Percentiles rank a stretch among this genome's conserved stretches.
phyloP scores from a whole-genome alignment of 1,140 invertebrate genomes.

The Lethrus apterus region DNA sequence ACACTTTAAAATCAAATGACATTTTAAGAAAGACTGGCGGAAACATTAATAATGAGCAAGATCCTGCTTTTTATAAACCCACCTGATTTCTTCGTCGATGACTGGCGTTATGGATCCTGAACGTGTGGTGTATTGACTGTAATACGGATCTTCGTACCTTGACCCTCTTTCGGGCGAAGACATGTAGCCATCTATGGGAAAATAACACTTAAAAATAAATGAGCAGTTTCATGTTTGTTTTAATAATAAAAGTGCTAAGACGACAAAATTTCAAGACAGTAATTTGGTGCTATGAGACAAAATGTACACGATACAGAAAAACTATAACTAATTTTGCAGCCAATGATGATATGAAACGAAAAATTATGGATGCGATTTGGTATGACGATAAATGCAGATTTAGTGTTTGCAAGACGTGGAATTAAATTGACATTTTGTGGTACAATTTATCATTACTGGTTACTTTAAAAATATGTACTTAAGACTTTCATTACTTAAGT shows the following conservation, averaged over 20 bases:
- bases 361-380: too few species aligned
- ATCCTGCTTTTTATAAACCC: slow-evolving; percentile 24
- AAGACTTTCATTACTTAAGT: too few species aligned
- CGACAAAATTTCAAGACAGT: slow-evolving; percentile 1
- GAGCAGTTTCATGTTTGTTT: slow-evolving; percentile 2
- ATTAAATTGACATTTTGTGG: too few species aligned
- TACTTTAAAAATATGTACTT: too few species aligned
- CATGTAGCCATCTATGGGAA: slow-evolving; percentile 66
- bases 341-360: slow-evolving; percentile 7
- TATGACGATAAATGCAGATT: too few species aligned
- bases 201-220: slow-evolving; percentile 36
- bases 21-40: too few species aligned
- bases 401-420: too few species aligned
- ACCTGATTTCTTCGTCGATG: slow-evolving; percentile 87
- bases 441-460: too few species aligned
- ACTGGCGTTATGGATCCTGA: slow-evolving; percentile 75
- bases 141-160: slow-evolving; percentile 80
- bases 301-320: slow-evolving; percentile 5
- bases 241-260: background rate
- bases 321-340: slow-evolving; percentile 9
- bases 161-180: slow-evolving; percentile 76
- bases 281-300: slow-evolving; percentile 10
- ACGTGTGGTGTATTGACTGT: slow-evolving; percentile 65
- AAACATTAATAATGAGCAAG: too few species aligned
- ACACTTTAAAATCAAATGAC: too few species aligned